phyloP scores from a whole-genome alignment of 2,888 invertebrate species.

The Drosophila testacea region DNA sequence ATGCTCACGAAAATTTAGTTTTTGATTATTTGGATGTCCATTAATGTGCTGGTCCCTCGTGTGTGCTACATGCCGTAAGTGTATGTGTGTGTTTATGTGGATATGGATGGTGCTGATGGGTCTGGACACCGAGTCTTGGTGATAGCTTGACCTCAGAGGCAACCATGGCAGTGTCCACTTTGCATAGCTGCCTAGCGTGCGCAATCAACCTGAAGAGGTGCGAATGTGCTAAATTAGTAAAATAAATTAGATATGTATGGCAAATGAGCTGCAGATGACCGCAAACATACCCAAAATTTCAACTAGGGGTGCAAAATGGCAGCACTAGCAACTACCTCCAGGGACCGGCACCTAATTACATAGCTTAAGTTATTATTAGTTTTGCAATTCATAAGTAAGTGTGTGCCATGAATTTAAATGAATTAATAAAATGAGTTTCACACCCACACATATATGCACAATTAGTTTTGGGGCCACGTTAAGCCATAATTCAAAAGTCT shows the following conservation, averaged over 20 bases:
- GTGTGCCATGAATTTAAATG: slow-evolving; percentile 76
- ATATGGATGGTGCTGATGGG: slow-evolving; percentile 32
- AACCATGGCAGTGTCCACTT: slow-evolving; percentile 38
- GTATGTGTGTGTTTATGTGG: slow-evolving; percentile 1
- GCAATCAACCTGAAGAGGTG: slow-evolving; percentile 72
- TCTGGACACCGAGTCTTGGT: slow-evolving; percentile 16
- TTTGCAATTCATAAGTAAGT: slow-evolving; percentile 44
- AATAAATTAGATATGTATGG: slow-evolving; percentile 71
- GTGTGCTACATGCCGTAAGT: slow-evolving; percentile 45
- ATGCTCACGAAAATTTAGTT: slow-evolving; percentile 66
- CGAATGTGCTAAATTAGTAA: slow-evolving; percentile 75
- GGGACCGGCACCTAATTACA: slow-evolving; percentile 72
- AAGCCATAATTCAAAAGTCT: slow-evolving; percentile 67
- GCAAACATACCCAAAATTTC: slow-evolving; percentile 2
- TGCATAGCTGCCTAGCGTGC: slow-evolving; percentile 50
- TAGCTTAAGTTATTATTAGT: slow-evolving; percentile 75
- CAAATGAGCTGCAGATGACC: slow-evolving; percentile 41
- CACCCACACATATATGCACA: slow-evolving; percentile 42
- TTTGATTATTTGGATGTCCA: slow-evolving; percentile 80
- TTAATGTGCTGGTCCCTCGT: slow-evolving; percentile 73
- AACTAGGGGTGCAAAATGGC: slow-evolving; percentile 10
- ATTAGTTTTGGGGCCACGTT: slow-evolving; percentile 41
- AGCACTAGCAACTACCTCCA: slow-evolving; percentile 27
- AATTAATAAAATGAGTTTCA: slow-evolving; percentile 73
- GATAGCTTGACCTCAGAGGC: slow-evolving; percentile 46